Percentiles rank a stretch among this genome's conserved stretches.
These are phyloP conservation scores for Crenichthys baileyi DNA, from an alignment of 2,797 vertebrate species.

Conservation along the genomic window DNA sequence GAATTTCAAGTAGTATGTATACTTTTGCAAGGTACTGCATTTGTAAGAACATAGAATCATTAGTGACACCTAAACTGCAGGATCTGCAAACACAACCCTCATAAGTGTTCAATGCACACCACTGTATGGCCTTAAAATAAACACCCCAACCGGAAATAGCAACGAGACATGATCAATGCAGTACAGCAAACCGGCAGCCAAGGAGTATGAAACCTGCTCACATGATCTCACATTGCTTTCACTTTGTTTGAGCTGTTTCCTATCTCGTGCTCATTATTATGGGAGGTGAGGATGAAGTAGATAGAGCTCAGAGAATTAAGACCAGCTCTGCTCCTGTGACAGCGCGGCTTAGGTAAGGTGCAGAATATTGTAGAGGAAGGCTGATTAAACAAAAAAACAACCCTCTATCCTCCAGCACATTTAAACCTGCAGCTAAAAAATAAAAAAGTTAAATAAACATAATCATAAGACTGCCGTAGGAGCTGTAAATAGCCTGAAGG, in stretches of 20 bases:
- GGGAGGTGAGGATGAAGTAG: slow-evolving; percentile 5
- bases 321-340: slow-evolving; percentile 7
- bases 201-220: background rate
- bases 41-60: background rate
- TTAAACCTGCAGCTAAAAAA: slow-evolving; percentile 14
- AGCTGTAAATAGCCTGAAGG: slow-evolving; percentile 45
- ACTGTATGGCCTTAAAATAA: background rate
- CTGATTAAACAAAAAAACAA: slow-evolving; percentile 26
- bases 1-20: background rate
- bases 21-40: background rate
- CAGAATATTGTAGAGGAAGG: background rate
- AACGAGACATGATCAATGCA: slow-evolving; percentile 18
- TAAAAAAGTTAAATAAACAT: slow-evolving; percentile 17
- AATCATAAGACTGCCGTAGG: slow-evolving; percentile 20
- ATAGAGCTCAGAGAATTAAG: slow-evolving; percentile 6
- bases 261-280: slow-evolving; percentile 11
- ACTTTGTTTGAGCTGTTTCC: slow-evolving; percentile 5
- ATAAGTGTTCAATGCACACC: background rate
- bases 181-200: background rate
- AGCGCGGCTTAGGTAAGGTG: slow-evolving; percentile 7
- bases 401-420: slow-evolving; percentile 16
- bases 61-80: no score
- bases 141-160: slow-evolving; percentile 10
- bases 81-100: background rate
- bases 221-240: slow-evolving; percentile 14